phyloP scores from a whole-genome alignment of 2,113 vertebrate genomes.

The Cathartes aura region DNA sequence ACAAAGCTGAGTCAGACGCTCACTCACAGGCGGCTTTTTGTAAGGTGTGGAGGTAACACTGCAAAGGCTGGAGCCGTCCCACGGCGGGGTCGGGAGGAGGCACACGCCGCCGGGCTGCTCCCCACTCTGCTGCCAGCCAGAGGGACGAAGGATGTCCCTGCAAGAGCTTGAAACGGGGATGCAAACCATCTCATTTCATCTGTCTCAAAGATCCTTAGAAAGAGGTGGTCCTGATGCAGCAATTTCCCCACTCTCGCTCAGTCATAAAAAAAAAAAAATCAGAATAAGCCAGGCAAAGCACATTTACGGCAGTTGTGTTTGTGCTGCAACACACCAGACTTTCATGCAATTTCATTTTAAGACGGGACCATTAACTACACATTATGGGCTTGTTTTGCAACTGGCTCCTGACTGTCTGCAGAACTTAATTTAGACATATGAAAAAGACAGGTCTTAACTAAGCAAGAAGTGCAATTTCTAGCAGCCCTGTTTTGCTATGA shows the following conservation, averaged over 20 bases:
- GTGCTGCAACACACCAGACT: background rate
- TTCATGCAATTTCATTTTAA: background rate
- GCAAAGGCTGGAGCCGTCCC: background rate
- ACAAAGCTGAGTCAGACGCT: slow-evolving; percentile 7
- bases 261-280: background rate
- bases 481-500: background rate
- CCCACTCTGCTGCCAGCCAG: background rate
- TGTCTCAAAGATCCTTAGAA: background rate
- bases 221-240: background rate
- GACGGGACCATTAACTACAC: background rate
- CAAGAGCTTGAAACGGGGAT: background rate
- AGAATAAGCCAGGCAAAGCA: background rate
- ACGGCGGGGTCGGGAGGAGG: background rate
- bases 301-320: background rate
- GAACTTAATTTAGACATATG: background rate
- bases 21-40: background rate
- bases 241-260: background rate
- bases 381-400: background rate
- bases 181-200: background rate
- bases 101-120: background rate
- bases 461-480: background rate
- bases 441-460: background rate
- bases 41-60: background rate
- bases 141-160: background rate
- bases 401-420: slow-evolving; percentile 38